These are phyloP conservation scores for Narcine bancroftii DNA, from an alignment of 2,113 vertebrate species.

Conservation along the genomic window DNA sequence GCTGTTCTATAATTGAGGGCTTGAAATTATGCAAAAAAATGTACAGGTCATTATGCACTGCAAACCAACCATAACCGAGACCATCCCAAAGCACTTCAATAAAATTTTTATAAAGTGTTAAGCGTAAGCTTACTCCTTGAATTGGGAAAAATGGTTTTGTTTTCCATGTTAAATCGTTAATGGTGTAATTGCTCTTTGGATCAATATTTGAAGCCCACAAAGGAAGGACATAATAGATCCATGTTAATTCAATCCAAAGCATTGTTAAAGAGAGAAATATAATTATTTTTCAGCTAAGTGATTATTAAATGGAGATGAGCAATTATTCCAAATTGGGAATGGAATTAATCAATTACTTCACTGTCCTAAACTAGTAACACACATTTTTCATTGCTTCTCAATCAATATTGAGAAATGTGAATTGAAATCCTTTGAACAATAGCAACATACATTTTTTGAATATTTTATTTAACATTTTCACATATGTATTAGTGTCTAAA, in stretches of 20 bases:
- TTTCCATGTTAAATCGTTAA: slow-evolving; percentile 33
- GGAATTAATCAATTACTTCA: not conserved
- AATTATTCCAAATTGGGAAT: not conserved
- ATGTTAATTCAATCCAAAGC: not conserved
- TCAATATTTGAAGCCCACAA: not conserved
- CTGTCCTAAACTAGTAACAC: not conserved
- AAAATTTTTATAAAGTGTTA: not conserved
- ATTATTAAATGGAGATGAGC: not conserved
- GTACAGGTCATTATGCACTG: not conserved
- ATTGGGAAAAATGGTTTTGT: not conserved
- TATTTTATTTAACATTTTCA: too few species aligned
- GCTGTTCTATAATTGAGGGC: not conserved
- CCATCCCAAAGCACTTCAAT: not conserved
- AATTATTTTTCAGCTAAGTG: not conserved
- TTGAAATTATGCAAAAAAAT: not conserved
- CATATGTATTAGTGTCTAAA: too few species aligned
- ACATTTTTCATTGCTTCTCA: not conserved
- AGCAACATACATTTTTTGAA: too few species aligned
- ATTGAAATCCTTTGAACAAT: not conserved
- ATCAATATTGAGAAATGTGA: not conserved
- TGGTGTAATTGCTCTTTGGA: not conserved
- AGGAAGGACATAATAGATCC: not conserved
- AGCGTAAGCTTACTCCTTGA: not conserved
- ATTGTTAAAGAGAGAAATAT: not conserved
- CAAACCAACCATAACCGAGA: not conserved